Evolutionary conservation across 2,113 vertebrate species (phyloP).

Genomic region (Diadophis punctatus): DNA sequence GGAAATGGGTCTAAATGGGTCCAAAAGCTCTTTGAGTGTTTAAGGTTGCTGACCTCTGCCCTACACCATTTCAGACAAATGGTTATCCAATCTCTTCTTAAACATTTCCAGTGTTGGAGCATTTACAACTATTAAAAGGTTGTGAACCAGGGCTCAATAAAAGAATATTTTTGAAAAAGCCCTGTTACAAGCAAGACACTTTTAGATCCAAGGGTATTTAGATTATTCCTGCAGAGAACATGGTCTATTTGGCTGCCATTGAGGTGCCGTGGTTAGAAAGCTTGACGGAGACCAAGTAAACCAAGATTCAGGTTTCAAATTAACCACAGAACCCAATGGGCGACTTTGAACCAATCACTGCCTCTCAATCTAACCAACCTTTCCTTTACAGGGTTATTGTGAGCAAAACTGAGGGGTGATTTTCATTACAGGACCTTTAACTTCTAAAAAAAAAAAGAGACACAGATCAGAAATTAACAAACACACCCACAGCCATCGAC

Average conservation of each 20-base stretch:
- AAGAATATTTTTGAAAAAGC: not conserved
- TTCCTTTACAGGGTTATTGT: not conserved
- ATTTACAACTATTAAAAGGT: no score
- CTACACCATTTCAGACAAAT: no score
- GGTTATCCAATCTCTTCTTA: no score
- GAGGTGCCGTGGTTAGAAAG: not conserved
- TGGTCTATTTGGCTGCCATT: not conserved
- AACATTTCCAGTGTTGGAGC: no score
- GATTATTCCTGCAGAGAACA: not conserved
- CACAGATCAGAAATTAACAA: not conserved
- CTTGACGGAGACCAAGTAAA: not conserved
- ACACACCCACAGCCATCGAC: no score
- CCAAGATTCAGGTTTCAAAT: not conserved
- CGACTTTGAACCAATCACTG: not conserved
- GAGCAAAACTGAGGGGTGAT: not conserved
- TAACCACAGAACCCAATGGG: not conserved
- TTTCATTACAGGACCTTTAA: not conserved
- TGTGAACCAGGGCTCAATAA: not conserved
- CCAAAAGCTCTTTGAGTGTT: no score
- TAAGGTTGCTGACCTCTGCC: no score
- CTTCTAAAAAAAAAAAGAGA: not conserved
- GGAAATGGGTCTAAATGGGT: no score
- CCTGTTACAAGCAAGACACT: not conserved
- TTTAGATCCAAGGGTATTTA: not conserved
- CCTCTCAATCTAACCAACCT: not conserved